A percentile compares a stretch with the other conserved stretches of the same genome.
These are phyloP conservation scores for Platynereis dumerilii DNA, from an alignment of 2,888 invertebrate species.

Conservation along the genomic window DNA sequence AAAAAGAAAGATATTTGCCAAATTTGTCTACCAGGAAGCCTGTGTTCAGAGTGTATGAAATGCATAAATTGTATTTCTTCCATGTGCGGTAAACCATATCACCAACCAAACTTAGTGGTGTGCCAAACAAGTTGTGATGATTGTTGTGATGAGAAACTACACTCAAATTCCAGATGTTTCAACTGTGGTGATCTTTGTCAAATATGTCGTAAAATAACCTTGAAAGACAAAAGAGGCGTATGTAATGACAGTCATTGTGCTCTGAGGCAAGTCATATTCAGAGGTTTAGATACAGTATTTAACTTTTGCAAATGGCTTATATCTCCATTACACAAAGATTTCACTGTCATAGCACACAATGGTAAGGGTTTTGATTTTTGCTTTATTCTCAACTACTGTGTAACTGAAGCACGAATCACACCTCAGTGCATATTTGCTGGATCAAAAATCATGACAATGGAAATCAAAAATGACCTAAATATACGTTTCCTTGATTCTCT, in stretches of 20 bases:
- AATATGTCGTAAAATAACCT: no score
- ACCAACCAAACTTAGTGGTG: no score
- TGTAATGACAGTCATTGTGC: not conserved
- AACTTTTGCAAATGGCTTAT: not conserved
- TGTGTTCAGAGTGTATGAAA: no score
- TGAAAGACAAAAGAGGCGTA: no score
- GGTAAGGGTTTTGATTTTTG: not conserved
- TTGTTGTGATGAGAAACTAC: no score
- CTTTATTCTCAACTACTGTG: not conserved
- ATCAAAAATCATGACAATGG: not conserved
- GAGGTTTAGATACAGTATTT: not conserved
- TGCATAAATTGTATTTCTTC: no score
- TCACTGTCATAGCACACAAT: not conserved
- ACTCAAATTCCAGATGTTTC: no score
- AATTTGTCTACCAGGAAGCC: no score
- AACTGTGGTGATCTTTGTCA: no score
- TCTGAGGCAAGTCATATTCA: not conserved
- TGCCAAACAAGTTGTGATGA: no score
- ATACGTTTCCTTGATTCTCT: not conserved
- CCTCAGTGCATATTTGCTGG: not conserved
- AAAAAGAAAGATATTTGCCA: no score
- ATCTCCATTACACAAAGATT: not conserved
- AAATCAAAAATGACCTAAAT: not conserved
- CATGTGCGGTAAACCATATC: no score
- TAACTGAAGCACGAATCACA: not conserved